Conservation (phyloP, 2,888 invertebrate species). For the Gonocerus acuteangulatus region DNA sequence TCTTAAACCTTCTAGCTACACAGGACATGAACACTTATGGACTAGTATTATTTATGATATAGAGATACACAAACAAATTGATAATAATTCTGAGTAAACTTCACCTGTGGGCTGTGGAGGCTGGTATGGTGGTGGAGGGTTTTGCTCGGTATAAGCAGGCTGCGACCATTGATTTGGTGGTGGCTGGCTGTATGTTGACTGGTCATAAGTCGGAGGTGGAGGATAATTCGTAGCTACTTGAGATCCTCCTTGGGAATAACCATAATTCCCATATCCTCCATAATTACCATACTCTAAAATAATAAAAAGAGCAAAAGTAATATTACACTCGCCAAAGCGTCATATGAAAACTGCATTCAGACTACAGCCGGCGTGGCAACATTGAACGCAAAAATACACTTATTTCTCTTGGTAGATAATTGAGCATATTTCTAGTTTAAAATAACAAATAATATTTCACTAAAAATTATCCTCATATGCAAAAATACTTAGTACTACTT, state of each 20-base stretch:
- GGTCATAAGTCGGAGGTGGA: constrained; percentile 34
- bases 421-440: no score
- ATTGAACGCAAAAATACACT: no score
- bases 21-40: no score
- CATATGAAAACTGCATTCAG: no score
- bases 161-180: constrained; percentile 34
- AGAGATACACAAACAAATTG: no score
- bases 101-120: constrained; percentile 30
- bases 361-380: no score
- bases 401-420: no score
- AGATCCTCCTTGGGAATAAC: constrained; percentile 33
- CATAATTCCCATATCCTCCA: constrained; percentile 27
- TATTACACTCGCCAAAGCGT: neutral
- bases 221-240: constrained; percentile 32
- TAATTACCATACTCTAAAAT: constrained; percentile 28
- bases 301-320: neutral
- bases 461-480: no score
- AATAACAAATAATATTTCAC: no score
- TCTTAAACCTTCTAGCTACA: constrained; percentile 1
- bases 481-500: neutral
- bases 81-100: no score
- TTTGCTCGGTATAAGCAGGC: constrained; percentile 28
- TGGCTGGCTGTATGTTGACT: constrained; percentile 34
- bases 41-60: no score
- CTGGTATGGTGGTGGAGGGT: constrained; percentile 27